Conservation (phyloP, 2,797 vertebrate species). For the Myotis vivesi region DNA sequence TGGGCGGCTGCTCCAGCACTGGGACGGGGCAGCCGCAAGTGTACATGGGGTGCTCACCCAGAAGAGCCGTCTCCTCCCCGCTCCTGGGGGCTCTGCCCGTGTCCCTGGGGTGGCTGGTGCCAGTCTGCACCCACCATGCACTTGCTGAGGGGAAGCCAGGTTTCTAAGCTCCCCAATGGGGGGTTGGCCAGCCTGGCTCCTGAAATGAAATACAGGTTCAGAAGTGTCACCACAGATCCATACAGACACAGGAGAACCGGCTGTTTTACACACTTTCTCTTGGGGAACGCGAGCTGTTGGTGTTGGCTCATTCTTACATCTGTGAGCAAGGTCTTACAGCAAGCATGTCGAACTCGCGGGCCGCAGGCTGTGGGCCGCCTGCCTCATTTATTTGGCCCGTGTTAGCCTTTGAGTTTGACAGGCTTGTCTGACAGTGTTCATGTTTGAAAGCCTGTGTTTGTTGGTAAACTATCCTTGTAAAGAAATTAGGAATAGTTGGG, state of each 20-base stretch:
- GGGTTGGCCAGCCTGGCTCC: neutral
- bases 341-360: no score
- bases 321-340: neutral
- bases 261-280: neutral
- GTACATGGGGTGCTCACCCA: neutral
- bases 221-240: no score
- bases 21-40: no score
- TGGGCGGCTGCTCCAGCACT: neutral
- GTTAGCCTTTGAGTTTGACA: no score
- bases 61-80: neutral
- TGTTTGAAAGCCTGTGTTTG: neutral
- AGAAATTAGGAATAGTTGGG: neutral
- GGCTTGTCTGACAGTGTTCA: no score
- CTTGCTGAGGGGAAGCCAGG: neutral
- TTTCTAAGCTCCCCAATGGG: neutral
- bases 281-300: rapidly evolving
- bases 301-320: neutral
- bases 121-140: neutral
- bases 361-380: no score
- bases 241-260: rapidly evolving
- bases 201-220: neutral
- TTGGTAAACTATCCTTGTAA: neutral
- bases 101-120: neutral
- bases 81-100: neutral
- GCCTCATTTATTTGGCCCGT: no score